Conservation (phyloP, 2,888 invertebrate species). For the Steinernema hermaphroditum region DNA sequence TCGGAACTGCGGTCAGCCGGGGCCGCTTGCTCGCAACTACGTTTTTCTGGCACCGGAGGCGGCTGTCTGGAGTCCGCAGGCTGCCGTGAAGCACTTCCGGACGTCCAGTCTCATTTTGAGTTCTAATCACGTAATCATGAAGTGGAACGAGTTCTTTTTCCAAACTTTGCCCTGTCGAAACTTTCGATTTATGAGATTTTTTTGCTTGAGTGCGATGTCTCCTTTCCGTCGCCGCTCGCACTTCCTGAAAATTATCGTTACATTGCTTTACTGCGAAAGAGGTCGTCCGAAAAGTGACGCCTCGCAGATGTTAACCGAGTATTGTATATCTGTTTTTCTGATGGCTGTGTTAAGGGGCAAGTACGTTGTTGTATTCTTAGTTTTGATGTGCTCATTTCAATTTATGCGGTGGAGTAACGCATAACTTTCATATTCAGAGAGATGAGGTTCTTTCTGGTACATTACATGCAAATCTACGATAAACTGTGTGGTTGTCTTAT, state of each 20-base stretch:
- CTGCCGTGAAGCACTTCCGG: background rate
- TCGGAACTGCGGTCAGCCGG: constrained; percentile 1
- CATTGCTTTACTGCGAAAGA: no score
- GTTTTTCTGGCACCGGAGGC: background rate
- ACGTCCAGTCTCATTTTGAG: constrained; percentile 2
- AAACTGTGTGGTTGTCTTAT: no score
- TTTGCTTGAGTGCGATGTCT: background rate
- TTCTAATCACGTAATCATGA: constrained; percentile 19
- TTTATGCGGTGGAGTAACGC: no score
- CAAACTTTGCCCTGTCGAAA: background rate
- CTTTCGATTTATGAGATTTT: constrained; percentile 17
- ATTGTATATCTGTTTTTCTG: no score
- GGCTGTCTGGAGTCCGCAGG: background rate
- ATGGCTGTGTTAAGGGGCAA: no score
- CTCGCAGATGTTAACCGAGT: no score
- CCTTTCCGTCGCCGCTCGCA: constrained; percentile 13
- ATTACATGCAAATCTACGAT: no score
- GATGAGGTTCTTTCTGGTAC: no score
- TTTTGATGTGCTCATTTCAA: no score
- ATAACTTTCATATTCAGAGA: no score
- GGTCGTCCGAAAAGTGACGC: no score
- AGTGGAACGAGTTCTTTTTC: background rate
- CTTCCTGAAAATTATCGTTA: background rate
- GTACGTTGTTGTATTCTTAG: no score
- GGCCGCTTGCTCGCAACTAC: background rate